Conservation (phyloP, 1,140 invertebrate genomes). For the Paralvinella palmiformis region DNA sequence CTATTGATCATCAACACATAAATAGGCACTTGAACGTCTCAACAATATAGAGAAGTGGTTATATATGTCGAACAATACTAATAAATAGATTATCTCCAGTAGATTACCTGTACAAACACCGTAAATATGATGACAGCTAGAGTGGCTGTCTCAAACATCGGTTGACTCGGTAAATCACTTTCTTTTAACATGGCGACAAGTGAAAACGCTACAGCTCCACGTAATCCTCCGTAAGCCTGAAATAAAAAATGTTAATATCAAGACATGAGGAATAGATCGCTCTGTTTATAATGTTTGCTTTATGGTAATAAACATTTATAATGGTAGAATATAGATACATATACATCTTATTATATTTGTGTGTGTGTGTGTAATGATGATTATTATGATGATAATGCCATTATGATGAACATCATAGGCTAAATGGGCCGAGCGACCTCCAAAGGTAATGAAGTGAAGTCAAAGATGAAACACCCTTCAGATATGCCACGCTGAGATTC, state of each 20-base stretch:
- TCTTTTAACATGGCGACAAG: slow-evolving; percentile 81
- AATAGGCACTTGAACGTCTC: too few relatives aligned
- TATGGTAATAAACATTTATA: background rate
- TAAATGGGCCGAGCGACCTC: too few relatives aligned
- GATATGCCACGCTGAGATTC: too few relatives aligned
- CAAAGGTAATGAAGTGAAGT: too few relatives aligned
- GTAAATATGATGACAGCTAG: slow-evolving; percentile 97
- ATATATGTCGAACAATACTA: background rate
- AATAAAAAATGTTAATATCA: background rate
- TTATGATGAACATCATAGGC: too few relatives aligned
- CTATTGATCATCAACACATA: too few relatives aligned
- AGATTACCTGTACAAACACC: slow-evolving; percentile 73
- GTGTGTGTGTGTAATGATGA: too few relatives aligned
- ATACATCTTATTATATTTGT: too few relatives aligned
- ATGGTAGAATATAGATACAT: too few relatives aligned
- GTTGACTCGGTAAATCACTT: slow-evolving; percentile 46
- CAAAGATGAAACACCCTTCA: too few relatives aligned
- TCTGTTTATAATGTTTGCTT: background rate
- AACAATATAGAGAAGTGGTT: too few relatives aligned
- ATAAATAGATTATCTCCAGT: background rate
- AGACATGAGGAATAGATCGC: background rate
- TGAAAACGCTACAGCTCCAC: slow-evolving; percentile 95
- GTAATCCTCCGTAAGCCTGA: slow-evolving; percentile 76
- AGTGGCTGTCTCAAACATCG: slow-evolving; percentile 92
- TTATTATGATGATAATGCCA: too few relatives aligned